Evolutionary conservation across 2,113 vertebrate genomes (phyloP).

Genomic region (Colistium nudipinnis): DNA sequence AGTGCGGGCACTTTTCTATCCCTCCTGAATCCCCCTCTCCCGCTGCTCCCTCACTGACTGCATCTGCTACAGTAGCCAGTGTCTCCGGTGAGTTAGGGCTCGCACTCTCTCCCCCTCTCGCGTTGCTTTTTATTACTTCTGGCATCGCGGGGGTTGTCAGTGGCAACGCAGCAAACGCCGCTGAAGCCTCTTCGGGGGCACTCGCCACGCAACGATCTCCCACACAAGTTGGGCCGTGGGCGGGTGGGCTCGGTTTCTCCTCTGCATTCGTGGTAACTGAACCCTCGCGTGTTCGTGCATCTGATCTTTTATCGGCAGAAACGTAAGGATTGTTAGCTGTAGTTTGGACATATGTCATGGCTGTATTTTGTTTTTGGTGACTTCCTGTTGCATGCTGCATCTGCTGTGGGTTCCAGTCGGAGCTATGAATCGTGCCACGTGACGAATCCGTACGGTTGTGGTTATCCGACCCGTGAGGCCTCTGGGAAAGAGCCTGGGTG

Average conservation of each 20-base stretch:
- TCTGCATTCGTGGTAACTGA: conserved; percentile 51
- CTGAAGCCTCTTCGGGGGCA: conserved; percentile 75
- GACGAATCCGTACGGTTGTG: conserved; percentile 42
- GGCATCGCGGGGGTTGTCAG: conserved; percentile 81
- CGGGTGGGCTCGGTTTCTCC: conserved; percentile 54
- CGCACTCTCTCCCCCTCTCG: conserved; percentile 75
- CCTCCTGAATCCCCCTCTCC: conserved; percentile 36
- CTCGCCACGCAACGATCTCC: conserved; percentile 69
- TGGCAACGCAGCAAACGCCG: conserved; percentile 74
- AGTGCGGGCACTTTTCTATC: conserved; percentile 44
- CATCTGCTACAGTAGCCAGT: conserved; percentile 50
- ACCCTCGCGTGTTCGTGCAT: conserved; percentile 55
- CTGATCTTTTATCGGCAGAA: conserved; percentile 40
- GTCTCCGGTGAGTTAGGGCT: conserved; percentile 64
- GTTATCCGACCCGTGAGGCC: conserved; percentile 57
- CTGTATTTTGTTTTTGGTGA: conserved; percentile 52
- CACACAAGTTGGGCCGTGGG: conserved; percentile 61
- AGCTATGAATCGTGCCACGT: conserved; percentile 39
- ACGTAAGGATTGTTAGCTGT: conserved; percentile 44
- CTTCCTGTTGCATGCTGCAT: conserved; percentile 38
- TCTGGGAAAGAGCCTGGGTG: conserved; percentile 28
- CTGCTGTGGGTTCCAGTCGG: conserved; percentile 41
- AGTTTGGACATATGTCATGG: conserved; percentile 59
- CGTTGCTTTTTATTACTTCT: conserved; percentile 79
- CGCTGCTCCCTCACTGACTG: conserved; percentile 49